phyloP scores from a whole-genome alignment of 2,888 invertebrate species.

The Drosophila melanocephala region DNA sequence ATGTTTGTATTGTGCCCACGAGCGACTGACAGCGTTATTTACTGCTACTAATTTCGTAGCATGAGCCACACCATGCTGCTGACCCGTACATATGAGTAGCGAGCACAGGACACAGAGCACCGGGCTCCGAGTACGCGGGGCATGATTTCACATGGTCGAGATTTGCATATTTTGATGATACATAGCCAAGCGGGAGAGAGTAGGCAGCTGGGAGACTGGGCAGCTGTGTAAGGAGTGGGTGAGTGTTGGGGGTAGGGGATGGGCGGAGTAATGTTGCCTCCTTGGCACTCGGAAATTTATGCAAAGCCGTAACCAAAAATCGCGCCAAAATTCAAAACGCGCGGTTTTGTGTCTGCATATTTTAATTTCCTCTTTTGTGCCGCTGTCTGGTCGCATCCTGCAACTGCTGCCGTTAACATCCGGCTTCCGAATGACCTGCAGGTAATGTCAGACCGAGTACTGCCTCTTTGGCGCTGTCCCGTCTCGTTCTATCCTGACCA shows the following conservation, averaged over 20 bases:
- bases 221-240: conserved; percentile 16
- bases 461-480: neutral
- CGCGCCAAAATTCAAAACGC: conserved; percentile 79
- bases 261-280: conserved; percentile 25
- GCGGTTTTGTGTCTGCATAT: conserved; percentile 79
- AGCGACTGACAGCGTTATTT: conserved; percentile 63
- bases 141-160: conserved; percentile 46
- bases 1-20: conserved; percentile 35
- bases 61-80: conserved; percentile 34
- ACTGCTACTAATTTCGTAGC: conserved; percentile 61
- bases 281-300: conserved; percentile 65
- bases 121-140: conserved; percentile 10
- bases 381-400: conserved; percentile 53
- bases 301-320: conserved; percentile 73
- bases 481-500: neutral
- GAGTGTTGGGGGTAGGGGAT: neutral
- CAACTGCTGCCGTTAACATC: conserved; percentile 68
- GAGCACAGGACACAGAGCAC: neutral
- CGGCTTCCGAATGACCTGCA: conserved; percentile 67
- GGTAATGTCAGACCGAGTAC: conserved; percentile 10
- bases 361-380: conserved; percentile 82
- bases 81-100: conserved; percentile 28
- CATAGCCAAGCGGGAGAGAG: conserved; percentile 47
- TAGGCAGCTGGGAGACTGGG: conserved; percentile 23
- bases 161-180: conserved; percentile 81